Base-by-base conservation (phyloP, 2,888 invertebrate genomes). In the Agriotes lineatus region DNA sequence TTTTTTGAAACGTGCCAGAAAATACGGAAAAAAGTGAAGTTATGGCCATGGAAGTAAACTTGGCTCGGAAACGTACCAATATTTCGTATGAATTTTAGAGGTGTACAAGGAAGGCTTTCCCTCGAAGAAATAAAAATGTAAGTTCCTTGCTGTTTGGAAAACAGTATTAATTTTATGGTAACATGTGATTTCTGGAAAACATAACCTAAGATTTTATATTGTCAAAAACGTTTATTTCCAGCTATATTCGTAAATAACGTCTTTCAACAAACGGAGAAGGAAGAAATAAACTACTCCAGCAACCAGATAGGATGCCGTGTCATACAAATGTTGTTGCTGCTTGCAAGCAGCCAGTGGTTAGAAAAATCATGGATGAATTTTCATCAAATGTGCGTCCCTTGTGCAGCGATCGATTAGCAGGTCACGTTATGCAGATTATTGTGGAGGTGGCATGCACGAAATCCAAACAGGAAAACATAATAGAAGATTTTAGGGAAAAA, bases 251-350 rank as follows among this genome's bases (percentile, higher is more conserved):
- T 91, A 0, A 90, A 91, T 74, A 95, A 94, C 80, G 93, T 94
- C 0, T 87, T 94, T 62, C 90, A 91, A 72, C 88, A 92, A 78
- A 92, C 92, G 0, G 86, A 87, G 71, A 90, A 87, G 0, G 88
- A 90, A 70, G 95, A 95, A 83, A 82, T 93, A 0, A 88, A 92
- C 39, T 88, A 91, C 39, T 88, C 92, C 0, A 90, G 91, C 4
- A 96, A 96, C 84, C 95, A 95, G 83, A 87, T 95, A 0, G 93
- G 93, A 0, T 94, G 93, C 54, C 86, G 93, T 73, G 90, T 93
- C 0, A 84, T 96, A 1, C 95, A 96, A 78, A 86, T 88, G n/a
- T 84, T 95, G 0, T 82, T 95, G 0, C 91, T 91, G 0, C 90
- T 88, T 69, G 89, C 91, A 0, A 88, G 88, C 68, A 85, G 90